These are phyloP conservation scores for Spodoptera littoralis DNA, from an alignment of 2,888 invertebrate genomes.

Conservation along the genomic window DNA sequence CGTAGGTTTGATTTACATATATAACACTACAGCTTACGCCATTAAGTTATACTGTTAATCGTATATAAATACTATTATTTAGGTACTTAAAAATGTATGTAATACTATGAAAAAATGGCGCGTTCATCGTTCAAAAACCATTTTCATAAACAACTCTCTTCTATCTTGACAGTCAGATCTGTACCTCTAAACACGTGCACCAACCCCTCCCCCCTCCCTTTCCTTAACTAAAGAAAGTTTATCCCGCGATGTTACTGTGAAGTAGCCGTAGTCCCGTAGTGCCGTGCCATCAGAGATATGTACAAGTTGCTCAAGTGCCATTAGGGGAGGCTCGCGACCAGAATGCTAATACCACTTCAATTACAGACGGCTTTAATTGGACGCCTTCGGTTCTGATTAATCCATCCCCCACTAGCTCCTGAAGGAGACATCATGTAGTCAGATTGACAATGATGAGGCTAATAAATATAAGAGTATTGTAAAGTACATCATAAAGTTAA, in stretches of 20 bases:
- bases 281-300: slow-evolving; percentile 30
- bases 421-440: background rate
- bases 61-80: too few relatives aligned
- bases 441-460: slow-evolving; percentile 5
- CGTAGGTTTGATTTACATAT: too few relatives aligned
- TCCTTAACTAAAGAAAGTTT: slow-evolving; percentile 29
- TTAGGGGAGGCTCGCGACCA: slow-evolving; percentile 43
- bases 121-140: too few relatives aligned
- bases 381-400: slow-evolving; percentile 42
- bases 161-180: too few relatives aligned
- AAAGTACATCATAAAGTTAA: too few relatives aligned
- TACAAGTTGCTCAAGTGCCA: slow-evolving; percentile 48
- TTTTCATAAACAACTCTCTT: too few relatives aligned
- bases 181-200: background rate
- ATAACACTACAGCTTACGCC: too few relatives aligned
- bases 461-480: too few relatives aligned
- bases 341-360: slow-evolving; percentile 52
- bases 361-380: slow-evolving; percentile 52
- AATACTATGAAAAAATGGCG: too few relatives aligned
- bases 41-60: too few relatives aligned
- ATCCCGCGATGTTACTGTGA: slow-evolving; percentile 14
- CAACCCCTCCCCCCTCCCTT: background rate
- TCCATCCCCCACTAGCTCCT: slow-evolving; percentile 22
- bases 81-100: too few relatives aligned
- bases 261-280: slow-evolving; percentile 25